Percentiles rank a stretch among this genome's conserved stretches.
phyloP scores from a whole-genome alignment of 2,888 invertebrate species.

The Brassicogethes aeneus region DNA sequence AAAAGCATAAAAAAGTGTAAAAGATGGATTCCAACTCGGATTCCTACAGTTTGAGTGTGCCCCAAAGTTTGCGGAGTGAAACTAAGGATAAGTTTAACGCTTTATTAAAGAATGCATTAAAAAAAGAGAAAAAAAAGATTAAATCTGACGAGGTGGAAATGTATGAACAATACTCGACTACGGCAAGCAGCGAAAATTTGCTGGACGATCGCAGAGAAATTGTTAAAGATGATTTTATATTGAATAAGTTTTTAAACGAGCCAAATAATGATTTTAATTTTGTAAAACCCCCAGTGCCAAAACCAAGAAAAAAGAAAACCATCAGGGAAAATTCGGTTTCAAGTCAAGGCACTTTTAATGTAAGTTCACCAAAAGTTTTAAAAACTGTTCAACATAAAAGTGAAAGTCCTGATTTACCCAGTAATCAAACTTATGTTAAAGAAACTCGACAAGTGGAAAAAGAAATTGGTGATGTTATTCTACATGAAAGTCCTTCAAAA shows the following conservation, averaged over 20 bases:
- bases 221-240: conserved; percentile 10
- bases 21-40: conserved; percentile 1
- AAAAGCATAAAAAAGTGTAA: too few relatives aligned
- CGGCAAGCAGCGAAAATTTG: conserved; percentile 10
- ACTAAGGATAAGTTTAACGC: conserved; percentile 32
- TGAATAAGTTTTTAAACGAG: conserved; percentile 11
- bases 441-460: conserved; percentile 5
- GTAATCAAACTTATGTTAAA: conserved; percentile 14
- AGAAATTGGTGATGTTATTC: conserved; percentile 21
- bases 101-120: conserved; percentile 26
- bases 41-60: conserved; percentile 1
- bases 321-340: conserved; percentile 7
- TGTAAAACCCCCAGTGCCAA: conserved; percentile 25
- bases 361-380: conserved; percentile 15
- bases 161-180: conserved; percentile 6
- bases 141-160: conserved; percentile 8
- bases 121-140: conserved; percentile 4
- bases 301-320: conserved; percentile 22
- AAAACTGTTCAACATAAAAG: conserved; percentile 6
- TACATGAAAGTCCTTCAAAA: conserved; percentile 16
- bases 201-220: conserved; percentile 7
- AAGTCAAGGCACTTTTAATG: conserved; percentile 19
- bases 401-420: background rate
- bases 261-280: background rate
- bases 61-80: conserved; percentile 24